These are phyloP conservation scores for Rhagium mordax DNA, from an alignment of 2,888 invertebrate genomes.

Conservation along the genomic window DNA sequence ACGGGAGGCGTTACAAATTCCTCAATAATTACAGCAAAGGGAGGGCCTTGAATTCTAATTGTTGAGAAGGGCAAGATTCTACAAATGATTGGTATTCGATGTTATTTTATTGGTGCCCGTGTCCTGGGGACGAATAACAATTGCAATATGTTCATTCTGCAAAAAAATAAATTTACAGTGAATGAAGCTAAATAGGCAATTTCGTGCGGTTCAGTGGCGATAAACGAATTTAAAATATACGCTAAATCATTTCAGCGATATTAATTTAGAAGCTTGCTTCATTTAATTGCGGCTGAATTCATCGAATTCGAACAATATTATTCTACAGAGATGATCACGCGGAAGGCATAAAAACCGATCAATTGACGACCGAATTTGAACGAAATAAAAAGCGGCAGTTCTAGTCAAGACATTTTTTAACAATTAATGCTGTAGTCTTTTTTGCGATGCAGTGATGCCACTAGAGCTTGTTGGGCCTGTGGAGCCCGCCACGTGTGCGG, in stretches of 20 bases:
- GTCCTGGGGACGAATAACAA: background rate
- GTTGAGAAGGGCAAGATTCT: too few relatives aligned
- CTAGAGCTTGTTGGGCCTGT: too few relatives aligned
- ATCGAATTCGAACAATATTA: background rate
- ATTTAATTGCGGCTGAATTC: background rate
- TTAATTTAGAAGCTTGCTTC: conserved; percentile 1
- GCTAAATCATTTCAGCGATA: conserved; percentile 1
- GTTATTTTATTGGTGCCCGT: background rate
- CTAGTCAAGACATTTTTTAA: too few relatives aligned
- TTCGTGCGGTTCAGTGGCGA: background rate
- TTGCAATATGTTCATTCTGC: background rate
- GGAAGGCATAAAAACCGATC: background rate
- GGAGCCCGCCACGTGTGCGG: too few relatives aligned
- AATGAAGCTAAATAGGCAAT: conserved; percentile 12
- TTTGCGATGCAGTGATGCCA: too few relatives aligned
- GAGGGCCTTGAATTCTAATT: too few relatives aligned
- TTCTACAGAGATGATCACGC: background rate
- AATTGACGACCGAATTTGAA: too few relatives aligned
- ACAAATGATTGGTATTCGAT: too few relatives aligned
- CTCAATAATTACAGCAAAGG: too few relatives aligned
- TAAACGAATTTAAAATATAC: conserved; percentile 2
- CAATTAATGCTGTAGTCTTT: too few relatives aligned
- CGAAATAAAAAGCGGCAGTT: too few relatives aligned
- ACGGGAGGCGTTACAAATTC: too few relatives aligned
- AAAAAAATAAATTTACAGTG: conserved; percentile 10